Conservation (phyloP, 2,888 invertebrate species). For the Scaptomyza tumidula region DNA sequence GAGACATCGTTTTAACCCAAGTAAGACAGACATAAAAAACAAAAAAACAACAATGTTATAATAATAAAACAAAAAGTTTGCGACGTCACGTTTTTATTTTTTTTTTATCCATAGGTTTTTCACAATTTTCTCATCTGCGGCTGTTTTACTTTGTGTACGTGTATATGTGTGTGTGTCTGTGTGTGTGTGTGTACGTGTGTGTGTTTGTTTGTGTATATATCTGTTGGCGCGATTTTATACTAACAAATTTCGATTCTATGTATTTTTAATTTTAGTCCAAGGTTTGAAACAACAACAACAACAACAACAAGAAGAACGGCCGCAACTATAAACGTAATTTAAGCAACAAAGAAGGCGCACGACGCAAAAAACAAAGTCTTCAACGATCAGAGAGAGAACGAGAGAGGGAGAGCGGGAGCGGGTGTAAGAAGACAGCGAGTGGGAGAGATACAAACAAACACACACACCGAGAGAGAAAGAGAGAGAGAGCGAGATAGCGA, state of each 20-base stretch:
- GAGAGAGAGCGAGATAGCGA: not conserved
- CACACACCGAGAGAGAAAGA: not conserved
- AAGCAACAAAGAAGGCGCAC: constrained; percentile 59
- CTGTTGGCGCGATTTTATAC: constrained; percentile 71
- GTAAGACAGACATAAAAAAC: too few relatives aligned
- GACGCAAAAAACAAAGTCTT: constrained; percentile 61
- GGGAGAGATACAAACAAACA: too few relatives aligned
- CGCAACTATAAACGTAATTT: constrained; percentile 61
- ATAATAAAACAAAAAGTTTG: constrained; percentile 5
- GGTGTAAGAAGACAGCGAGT: not conserved
- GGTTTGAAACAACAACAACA: constrained; percentile 78
- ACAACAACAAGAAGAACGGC: constrained; percentile 28
- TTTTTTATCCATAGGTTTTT: constrained; percentile 19
- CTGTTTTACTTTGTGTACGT: constrained; percentile 3
- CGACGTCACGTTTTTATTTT: constrained; percentile 26
- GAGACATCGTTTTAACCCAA: too few relatives aligned
- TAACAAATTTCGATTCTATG: constrained; percentile 73
- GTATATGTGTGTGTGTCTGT: not conserved
- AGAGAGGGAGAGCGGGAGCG: not conserved
- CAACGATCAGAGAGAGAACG: constrained; percentile 13
- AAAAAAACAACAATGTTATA: too few relatives aligned
- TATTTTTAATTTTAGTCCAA: constrained; percentile 83
- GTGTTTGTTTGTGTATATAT: constrained; percentile 20
- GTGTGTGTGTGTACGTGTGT: constrained; percentile 8
- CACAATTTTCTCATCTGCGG: constrained; percentile 24